Percentiles rank a stretch among this genome's conserved stretches.
phyloP scores from a whole-genome alignment of 2,113 vertebrate species.

The Lanius ludovicianus region DNA sequence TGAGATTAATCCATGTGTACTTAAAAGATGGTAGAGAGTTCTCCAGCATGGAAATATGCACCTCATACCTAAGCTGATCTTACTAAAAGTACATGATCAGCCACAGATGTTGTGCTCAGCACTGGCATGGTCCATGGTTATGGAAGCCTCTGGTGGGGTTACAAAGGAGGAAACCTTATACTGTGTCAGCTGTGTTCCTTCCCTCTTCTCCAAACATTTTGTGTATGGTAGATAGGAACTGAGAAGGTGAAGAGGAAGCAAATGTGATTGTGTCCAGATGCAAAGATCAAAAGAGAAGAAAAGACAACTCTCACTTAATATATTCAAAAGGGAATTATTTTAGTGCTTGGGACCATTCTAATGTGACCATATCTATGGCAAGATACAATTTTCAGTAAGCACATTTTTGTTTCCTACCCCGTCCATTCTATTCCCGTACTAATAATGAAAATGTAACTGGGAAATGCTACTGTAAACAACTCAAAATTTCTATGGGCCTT shows the following conservation, averaged over 20 bases:
- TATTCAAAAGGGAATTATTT: background rate
- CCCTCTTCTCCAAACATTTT: background rate
- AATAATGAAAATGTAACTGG: background rate
- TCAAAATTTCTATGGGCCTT: background rate
- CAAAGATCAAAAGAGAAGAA: background rate
- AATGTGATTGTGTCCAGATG: background rate
- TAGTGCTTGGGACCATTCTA: background rate
- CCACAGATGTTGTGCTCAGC: background rate
- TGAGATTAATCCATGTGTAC: background rate
- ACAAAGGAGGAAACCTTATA: background rate
- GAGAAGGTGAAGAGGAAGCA: background rate
- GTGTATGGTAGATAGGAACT: background rate
- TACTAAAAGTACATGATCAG: background rate
- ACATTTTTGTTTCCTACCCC: rapidly evolving
- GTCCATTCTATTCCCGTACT: background rate
- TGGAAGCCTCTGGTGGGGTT: background rate
- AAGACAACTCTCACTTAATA: background rate
- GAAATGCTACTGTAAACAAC: background rate
- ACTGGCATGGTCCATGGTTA: background rate
- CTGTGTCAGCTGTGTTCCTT: background rate
- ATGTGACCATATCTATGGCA: background rate
- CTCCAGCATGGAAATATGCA: background rate
- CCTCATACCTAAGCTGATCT: background rate
- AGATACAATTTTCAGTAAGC: background rate
- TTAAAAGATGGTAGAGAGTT: background rate